These are phyloP conservation scores for Aphrocallistes beatrix DNA, from an alignment of 37 sponge, comb jelly and placozoan species.

Conservation along the genomic window DNA sequence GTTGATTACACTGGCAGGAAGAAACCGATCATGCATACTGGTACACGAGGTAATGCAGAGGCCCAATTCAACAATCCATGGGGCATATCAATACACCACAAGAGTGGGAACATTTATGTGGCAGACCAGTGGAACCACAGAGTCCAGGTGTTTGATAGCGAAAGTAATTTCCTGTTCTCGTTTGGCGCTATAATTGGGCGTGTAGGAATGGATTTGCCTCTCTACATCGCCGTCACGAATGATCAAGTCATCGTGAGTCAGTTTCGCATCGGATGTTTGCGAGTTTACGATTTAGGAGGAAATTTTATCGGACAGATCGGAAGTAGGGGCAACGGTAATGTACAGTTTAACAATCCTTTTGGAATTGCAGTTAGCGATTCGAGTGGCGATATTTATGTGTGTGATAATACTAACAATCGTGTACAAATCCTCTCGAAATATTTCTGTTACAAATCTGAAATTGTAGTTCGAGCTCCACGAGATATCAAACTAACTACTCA, in stretches of 20 bases:
- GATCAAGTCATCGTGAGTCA: not conserved
- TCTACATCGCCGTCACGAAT: not conserved
- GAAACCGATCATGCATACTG: too few species aligned
- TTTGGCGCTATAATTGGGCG: not conserved
- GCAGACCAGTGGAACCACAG: not conserved
- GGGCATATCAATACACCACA: not conserved
- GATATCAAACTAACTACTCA: not conserved
- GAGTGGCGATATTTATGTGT: not conserved
- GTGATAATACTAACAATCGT: not conserved
- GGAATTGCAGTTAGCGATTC: not conserved
- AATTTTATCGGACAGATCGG: not conserved
- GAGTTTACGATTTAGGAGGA: not conserved
- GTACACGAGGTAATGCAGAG: not conserved
- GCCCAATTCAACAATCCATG: not conserved
- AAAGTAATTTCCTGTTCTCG: not conserved
- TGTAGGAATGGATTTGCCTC: too few species aligned
- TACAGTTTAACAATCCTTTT: not conserved
- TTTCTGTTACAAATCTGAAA: not conserved
- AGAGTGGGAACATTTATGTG: not conserved
- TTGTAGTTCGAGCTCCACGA: not conserved
- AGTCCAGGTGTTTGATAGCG: not conserved
- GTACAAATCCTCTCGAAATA: too few species aligned
- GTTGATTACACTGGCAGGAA: too few species aligned
- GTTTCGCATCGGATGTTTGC: not conserved
- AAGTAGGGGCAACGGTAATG: not conserved